Conservation (phyloP, 2,797 vertebrate genomes). For the Mormyrops boulengeri region DNA sequence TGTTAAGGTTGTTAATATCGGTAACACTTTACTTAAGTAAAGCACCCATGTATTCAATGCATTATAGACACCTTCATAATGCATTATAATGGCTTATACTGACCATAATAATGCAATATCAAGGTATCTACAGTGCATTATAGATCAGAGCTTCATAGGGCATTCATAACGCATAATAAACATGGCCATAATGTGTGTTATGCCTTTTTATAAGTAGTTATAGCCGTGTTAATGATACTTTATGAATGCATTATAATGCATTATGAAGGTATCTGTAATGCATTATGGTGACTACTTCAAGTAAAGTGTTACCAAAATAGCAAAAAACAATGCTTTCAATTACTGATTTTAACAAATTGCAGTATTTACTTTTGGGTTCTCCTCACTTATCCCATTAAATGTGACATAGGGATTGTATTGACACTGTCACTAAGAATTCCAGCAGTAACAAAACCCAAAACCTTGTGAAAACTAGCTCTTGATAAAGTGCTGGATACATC, state of each 20-base stretch:
- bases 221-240: background rate
- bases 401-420: background rate
- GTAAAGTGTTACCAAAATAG: background rate
- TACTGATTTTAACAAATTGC: background rate
- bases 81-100: background rate
- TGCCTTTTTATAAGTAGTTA: background rate
- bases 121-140: background rate
- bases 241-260: background rate
- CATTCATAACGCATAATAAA: background rate
- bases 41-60: background rate
- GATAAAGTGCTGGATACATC: conserved; percentile 22
- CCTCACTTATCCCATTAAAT: background rate
- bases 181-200: background rate
- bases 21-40: background rate
- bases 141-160: background rate
- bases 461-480: background rate
- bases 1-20: background rate
- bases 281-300: background rate
- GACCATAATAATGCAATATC: background rate
- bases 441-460: conserved; percentile 17
- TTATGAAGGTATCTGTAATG: background rate
- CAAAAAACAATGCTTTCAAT: background rate
- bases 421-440: background rate
- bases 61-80: background rate
- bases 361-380: background rate